A percentile compares a stretch with the other conserved stretches of the same genome.
Conservation (phyloP, 2,888 invertebrate genomes). For the Diplolepis rosae region DNA sequence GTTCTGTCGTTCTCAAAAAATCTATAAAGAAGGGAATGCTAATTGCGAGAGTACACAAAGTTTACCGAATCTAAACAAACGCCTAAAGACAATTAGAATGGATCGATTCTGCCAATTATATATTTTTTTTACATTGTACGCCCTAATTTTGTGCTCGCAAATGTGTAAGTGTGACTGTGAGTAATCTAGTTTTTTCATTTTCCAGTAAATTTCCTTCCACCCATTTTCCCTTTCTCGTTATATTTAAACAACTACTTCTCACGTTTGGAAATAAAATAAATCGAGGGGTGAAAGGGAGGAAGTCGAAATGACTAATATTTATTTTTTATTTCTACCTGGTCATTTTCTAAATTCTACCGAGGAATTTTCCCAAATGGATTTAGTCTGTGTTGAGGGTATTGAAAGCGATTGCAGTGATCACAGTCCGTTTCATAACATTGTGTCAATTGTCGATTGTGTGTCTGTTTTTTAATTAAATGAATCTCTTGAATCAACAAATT, state of each 20-base stretch:
- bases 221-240: neutral
- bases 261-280: neutral
- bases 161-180: constrained; percentile 5
- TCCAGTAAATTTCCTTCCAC: neutral
- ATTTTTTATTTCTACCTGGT: neutral
- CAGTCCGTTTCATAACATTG: constrained; percentile 60
- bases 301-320: neutral
- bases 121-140: neutral
- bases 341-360: neutral
- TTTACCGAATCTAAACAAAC: neutral
- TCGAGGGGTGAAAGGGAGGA: constrained; percentile 3
- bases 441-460: constrained; percentile 3
- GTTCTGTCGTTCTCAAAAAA: neutral
- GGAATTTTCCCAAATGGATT: neutral
- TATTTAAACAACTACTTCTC: constrained; percentile 12
- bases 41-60: neutral
- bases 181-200: neutral
- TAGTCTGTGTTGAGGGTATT: constrained; percentile 32
- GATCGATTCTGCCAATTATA: no score
- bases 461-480: neutral
- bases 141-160: constrained; percentile 16
- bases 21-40: neutral
- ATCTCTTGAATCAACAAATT: neutral
- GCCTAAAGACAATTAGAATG: no score
- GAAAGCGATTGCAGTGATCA: constrained; percentile 67